Evolutionary conservation across 2,888 invertebrate species (phyloP), one percentile per base, ranked within the genome.

Genomic region (Lochmaea crataegi): DNA sequence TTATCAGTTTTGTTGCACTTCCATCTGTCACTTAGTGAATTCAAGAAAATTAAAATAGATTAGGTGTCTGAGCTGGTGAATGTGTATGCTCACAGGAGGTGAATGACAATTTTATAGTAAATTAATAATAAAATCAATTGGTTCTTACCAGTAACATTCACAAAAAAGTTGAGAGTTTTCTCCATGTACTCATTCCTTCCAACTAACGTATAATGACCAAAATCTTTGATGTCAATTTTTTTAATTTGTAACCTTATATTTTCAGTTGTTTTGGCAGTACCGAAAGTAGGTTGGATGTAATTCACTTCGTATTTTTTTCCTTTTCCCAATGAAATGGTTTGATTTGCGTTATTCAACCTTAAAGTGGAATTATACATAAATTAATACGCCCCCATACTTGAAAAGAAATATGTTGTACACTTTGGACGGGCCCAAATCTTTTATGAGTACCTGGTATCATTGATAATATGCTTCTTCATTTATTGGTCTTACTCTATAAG

Each of bases 171-270:
- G 2, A 90, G 77, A 1, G 80, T 81, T 76, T 89, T 85, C 0
- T 83, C 83, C 57, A 84, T 83, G 22, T 86, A 80, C 6, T 84
- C 84, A 80, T 91, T 92, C 7, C 82, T 82, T 0, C 90, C 92
- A 45, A 85, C 85, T 3, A 93, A 84, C 0, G 86, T 84, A 81
- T 93, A 93, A 16, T 83, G 82, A 14, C 93, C 93, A 73, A 88
- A 88, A 82, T 93, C 91, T 6, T 81, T 78, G 4, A 92, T 82
- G 26, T 85, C 85, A 0, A 91, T 84, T 63, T 87, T 85, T 14
- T 85, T 86, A 32, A 93, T 89, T 74, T 85, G 85, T 16, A 92
- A 80, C 11, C 85, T 80, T 22, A 69, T 64, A 41, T 56, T 14
- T 56, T 57, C 64, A 9, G 22, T 26, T 14, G 9, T 63, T 12